These are phyloP conservation scores for Seira musarum DNA, from an alignment of 2,888 invertebrate genomes.

Conservation along the genomic window DNA sequence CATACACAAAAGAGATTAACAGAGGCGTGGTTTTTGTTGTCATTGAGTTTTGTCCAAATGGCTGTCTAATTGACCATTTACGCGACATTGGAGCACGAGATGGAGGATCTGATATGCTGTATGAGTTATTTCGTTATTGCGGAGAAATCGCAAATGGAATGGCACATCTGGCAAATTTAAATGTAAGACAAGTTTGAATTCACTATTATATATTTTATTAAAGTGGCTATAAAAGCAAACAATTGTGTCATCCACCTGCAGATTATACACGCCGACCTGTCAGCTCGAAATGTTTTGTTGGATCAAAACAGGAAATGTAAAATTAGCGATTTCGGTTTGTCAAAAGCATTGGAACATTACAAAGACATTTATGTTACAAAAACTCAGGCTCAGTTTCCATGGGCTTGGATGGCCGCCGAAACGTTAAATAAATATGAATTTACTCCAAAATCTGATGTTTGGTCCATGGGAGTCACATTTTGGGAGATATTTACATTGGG, in stretches of 20 bases:
- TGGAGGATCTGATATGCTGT: not conserved
- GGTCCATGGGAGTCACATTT: too few relatives aligned
- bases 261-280: not conserved
- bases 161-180: not conserved
- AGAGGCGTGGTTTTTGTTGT: not conserved
- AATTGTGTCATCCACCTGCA: too few relatives aligned
- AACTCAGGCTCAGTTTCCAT: too few relatives aligned
- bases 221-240: too few relatives aligned
- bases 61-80: not conserved
- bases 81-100: not conserved
- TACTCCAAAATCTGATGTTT: too few relatives aligned
- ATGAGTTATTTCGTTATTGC: not conserved
- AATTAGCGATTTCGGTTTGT: conserved; percentile 11
- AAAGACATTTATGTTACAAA: not conserved
- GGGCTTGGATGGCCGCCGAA: too few relatives aligned
- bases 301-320: not conserved
- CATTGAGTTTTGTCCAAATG: not conserved
- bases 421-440: too few relatives aligned
- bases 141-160: not conserved
- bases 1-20: not conserved
- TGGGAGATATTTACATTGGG: too few relatives aligned
- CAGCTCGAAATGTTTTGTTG: not conserved
- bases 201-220: too few relatives aligned
- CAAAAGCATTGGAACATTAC: not conserved
- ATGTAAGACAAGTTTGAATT: too few relatives aligned